Evolutionary conservation across 1,140 invertebrate genomes (phyloP), one percentile per base, ranked within the genome.

Genomic region (Ceratina japonica): DNA sequence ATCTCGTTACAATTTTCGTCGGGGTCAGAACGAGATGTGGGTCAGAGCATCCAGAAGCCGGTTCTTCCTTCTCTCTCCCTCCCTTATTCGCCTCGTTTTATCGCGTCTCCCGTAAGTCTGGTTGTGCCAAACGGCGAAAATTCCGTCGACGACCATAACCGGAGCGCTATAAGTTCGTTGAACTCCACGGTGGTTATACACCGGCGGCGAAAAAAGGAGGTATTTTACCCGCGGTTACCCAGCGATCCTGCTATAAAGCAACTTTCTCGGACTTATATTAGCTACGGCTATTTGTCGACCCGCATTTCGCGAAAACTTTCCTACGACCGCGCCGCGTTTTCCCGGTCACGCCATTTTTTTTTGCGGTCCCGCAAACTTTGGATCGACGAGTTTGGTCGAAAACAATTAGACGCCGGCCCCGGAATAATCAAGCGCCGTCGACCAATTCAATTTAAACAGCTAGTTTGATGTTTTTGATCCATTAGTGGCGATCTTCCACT

Each of bases 211-310:
- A 78, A 80, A 69, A 54, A 65, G 58, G 18, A 73, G 49, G 52
- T 78, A 74, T 83, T 2, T 44, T 81, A 82, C 71, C 78, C 59
- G 68, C 71, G 31, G 56, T 62, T 49, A 27, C 27, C 72, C 51
- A 64, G 54, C 62, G 24, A 75, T 73, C 59, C 37, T 18, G 4
- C 69, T 20, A 62, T 37, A 54, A 73, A 70, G 27, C 71, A 81
- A 83, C 81, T 83, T 83, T 52, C 63, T 49, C 49, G 31, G 75
- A 83, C 79, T 81, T 81, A 64, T 73, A 78, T 83, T 81, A 64
- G 27, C 68, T 15, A 20, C 15, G 49, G 16, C 22, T 27, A 71
- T 54, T 58, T 44, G 62, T 51, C 75, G 37, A 61, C 65, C 75
- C 64, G 65, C 56, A 70, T 76, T 76, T 76, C 31, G 31, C 65